phyloP scores from a whole-genome alignment of 92 coral and sea anemone species.

The Actinostola sp. region DNA sequence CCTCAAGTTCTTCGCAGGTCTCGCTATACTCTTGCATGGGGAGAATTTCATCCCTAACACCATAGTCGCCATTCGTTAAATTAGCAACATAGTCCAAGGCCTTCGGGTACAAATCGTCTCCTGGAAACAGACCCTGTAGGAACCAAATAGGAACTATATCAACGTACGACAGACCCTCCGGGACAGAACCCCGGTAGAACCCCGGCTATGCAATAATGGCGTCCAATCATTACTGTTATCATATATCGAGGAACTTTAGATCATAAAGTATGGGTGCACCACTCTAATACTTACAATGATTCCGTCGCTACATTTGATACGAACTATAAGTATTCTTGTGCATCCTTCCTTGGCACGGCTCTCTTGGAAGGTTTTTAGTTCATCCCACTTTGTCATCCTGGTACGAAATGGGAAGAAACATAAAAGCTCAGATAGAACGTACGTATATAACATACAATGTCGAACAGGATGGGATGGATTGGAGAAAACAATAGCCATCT shows the following conservation, averaged over 20 bases:
- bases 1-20: slow-evolving; percentile 51
- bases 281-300: slow-evolving; percentile 65
- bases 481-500: too few species aligned
- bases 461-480: too few species aligned
- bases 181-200: too few species aligned
- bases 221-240: too few species aligned
- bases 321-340: slow-evolving; percentile 36
- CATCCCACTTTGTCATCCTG: slow-evolving; percentile 68
- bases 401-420: background rate
- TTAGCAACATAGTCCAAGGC: slow-evolving; percentile 14
- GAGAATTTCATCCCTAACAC: slow-evolving; percentile 28
- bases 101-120: slow-evolving; percentile 51
- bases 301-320: slow-evolving; percentile 56
- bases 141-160: background rate
- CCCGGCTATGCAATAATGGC: too few species aligned
- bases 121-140: slow-evolving; percentile 42
- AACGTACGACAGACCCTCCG: too few species aligned
- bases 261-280: too few species aligned
- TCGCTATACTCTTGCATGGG: slow-evolving; percentile 26
- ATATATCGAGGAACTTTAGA: too few species aligned
- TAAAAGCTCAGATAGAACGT: too few species aligned
- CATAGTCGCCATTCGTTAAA: slow-evolving; percentile 13
- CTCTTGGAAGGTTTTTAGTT: slow-evolving; percentile 66
- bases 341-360: slow-evolving; percentile 60
- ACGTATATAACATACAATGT: too few species aligned